These are phyloP conservation scores for Drosophila testacea DNA, from an alignment of 2,888 invertebrate species.

Conservation along the genomic window DNA sequence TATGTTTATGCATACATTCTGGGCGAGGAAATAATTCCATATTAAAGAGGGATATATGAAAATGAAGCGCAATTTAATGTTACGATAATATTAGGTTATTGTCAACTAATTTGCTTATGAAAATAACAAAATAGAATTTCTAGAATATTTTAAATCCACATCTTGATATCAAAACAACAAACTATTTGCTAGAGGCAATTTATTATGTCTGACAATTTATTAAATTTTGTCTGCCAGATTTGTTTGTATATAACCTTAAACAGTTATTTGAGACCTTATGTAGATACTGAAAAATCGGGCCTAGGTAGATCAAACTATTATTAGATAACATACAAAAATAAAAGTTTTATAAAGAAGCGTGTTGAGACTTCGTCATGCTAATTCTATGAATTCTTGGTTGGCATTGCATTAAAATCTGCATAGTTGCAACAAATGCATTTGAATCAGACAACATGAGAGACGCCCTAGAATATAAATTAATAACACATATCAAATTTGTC, in stretches of 20 bases:
- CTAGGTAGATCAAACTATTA: too few species aligned
- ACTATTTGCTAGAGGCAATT: too few species aligned
- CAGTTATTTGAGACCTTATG: too few species aligned
- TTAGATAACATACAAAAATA: too few species aligned
- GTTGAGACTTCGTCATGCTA: neutral
- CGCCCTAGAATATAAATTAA: slow-evolving; percentile 35
- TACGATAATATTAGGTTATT: neutral
- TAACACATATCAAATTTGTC: slow-evolving; percentile 34
- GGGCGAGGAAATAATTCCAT: neutral
- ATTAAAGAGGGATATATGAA: neutral
- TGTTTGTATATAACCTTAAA: too few species aligned
- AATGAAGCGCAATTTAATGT: neutral
- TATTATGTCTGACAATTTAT: too few species aligned
- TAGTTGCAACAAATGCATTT: slow-evolving; percentile 27
- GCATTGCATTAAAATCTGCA: slow-evolving; percentile 12
- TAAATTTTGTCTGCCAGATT: too few species aligned
- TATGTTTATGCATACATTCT: slow-evolving; percentile 22
- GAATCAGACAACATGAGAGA: slow-evolving; percentile 13
- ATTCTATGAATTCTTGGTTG: neutral
- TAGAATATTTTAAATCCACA: too few species aligned
- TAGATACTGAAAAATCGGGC: too few species aligned
- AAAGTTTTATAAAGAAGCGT: neutral
- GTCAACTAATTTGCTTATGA: neutral
- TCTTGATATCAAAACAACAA: too few species aligned
- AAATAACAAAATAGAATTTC: too few species aligned